Evolutionary conservation across 2,888 invertebrate species (phyloP).

Genomic region (Scaptomyza tumidula): DNA sequence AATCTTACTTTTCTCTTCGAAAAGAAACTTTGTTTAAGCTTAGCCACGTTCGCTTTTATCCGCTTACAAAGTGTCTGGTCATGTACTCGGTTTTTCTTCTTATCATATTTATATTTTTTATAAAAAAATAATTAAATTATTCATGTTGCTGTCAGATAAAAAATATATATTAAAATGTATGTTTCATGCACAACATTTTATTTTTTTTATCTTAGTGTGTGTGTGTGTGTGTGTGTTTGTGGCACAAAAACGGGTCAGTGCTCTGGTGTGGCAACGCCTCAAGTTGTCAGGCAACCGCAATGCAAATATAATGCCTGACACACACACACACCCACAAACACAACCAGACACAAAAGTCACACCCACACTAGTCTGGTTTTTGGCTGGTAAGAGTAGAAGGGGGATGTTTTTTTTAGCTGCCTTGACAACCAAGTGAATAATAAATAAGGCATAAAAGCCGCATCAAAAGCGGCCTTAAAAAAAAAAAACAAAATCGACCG

Average conservation of each 20-base stretch:
- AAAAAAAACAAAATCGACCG: conserved; percentile 31
- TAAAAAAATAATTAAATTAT: conserved; percentile 48
- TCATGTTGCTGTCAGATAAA: conserved; percentile 28
- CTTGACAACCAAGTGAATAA: conserved; percentile 71
- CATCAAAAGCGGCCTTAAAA: conserved; percentile 65
- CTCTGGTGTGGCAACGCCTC: conserved; percentile 66
- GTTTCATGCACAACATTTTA: conserved; percentile 32
- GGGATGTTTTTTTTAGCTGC: conserved; percentile 6
- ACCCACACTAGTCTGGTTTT: conserved; percentile 7
- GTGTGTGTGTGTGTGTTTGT: conserved; percentile 18
- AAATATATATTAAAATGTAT: conserved; percentile 3
- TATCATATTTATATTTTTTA: conserved; percentile 1
- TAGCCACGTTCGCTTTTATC: neutral
- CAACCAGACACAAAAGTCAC: conserved; percentile 7
- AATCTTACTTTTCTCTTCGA: too few species aligned
- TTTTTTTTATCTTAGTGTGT: conserved; percentile 17
- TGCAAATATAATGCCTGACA: conserved; percentile 59
- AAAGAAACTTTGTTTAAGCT: neutral
- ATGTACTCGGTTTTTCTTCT: neutral
- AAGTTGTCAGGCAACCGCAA: conserved; percentile 63
- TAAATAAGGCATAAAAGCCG: conserved; percentile 80
- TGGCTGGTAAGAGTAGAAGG: neutral
- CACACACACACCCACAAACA: conserved; percentile 11
- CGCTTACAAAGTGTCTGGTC: neutral
- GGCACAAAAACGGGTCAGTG: conserved; percentile 65